phyloP scores from a whole-genome alignment of 2,888 invertebrate genomes.

The Encarsia formosa region DNA sequence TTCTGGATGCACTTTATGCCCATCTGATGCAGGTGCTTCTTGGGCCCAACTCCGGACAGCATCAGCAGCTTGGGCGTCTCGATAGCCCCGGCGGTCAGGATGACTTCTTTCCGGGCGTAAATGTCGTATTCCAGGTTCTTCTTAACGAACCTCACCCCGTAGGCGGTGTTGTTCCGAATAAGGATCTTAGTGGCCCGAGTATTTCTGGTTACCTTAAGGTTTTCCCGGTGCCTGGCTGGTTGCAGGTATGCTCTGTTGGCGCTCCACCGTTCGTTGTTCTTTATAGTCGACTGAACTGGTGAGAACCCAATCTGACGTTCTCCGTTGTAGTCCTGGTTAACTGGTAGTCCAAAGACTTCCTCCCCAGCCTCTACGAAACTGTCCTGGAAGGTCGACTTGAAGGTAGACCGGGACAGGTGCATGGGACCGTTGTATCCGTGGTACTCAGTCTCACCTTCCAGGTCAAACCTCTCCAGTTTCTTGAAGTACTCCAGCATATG shows the following conservation, averaged over 20 bases:
- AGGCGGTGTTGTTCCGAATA: conserved; percentile 28
- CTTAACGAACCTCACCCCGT: conserved; percentile 31
- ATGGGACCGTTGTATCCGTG: background rate
- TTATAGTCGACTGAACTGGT: conserved; percentile 33
- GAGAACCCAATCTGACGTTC: background rate
- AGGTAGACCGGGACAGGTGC: background rate
- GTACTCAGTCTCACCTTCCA: background rate
- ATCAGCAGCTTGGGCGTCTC: conserved; percentile 5
- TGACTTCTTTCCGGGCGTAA: conserved; percentile 1
- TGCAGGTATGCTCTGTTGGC: conserved; percentile 56
- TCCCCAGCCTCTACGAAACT: background rate
- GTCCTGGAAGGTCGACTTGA: background rate
- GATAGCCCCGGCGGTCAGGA: background rate
- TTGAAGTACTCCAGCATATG: background rate
- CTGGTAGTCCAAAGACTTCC: background rate
- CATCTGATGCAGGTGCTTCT: background rate
- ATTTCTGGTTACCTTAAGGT: conserved; percentile 31
- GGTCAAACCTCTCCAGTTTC: background rate
- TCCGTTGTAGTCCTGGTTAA: background rate
- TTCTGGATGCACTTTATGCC: conserved; percentile 22
- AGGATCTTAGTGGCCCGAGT: conserved; percentile 31
- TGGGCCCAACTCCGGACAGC: conserved; percentile 5
- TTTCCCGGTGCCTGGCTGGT: conserved; percentile 50
- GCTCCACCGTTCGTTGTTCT: conserved; percentile 51
- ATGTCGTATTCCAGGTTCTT: background rate